Percentiles rank a stretch among this genome's conserved stretches.
These are phyloP conservation scores for Leptestheria dahalacensis DNA, from an alignment of 1,140 invertebrate genomes.

Conservation along the genomic window DNA sequence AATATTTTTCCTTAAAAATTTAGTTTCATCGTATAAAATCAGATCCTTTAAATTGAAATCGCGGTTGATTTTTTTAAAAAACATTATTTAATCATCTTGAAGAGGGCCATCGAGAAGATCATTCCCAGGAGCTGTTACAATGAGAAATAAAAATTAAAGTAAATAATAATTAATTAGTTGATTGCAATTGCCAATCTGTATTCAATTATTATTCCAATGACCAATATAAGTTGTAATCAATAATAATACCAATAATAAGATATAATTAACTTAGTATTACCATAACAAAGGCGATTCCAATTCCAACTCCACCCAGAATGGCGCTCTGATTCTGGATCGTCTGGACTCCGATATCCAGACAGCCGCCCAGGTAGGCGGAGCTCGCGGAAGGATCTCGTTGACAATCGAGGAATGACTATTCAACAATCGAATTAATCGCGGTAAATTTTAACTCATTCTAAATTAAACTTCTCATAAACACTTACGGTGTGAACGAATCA, in stretches of 20 bases:
- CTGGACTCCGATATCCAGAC: conserved; percentile 33
- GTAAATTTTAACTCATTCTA: conserved; percentile 8
- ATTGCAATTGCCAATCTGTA: neutral
- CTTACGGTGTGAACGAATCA: too few species aligned
- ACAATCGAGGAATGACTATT: conserved; percentile 10
- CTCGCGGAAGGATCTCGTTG: conserved; percentile 1
- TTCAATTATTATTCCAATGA: too few species aligned
- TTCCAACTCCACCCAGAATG: conserved; percentile 60
- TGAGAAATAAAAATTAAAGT: conserved; percentile 8
- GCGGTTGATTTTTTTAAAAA: neutral
- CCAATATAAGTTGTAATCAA: neutral
- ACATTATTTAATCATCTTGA: conserved; percentile 23
- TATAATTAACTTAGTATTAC: conserved; percentile 30
- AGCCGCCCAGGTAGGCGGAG: conserved; percentile 11
- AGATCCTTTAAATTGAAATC: neutral
- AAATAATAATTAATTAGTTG: conserved; percentile 1
- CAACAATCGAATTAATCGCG: conserved; percentile 18
- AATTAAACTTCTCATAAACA: too few species aligned
- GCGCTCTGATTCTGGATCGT: conserved; percentile 52
- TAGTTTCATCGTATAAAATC: neutral
- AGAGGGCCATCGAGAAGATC: conserved; percentile 25
- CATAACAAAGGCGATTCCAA: conserved; percentile 65
- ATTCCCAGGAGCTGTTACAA: conserved; percentile 25
- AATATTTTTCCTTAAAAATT: too few species aligned
- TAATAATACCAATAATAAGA: neutral